A percentile compares a stretch with the other conserved stretches of the same genome.
These are phyloP conservation scores for Polydrusus pterygomalis DNA, from an alignment of 2,888 invertebrate species.

Conservation along the genomic window DNA sequence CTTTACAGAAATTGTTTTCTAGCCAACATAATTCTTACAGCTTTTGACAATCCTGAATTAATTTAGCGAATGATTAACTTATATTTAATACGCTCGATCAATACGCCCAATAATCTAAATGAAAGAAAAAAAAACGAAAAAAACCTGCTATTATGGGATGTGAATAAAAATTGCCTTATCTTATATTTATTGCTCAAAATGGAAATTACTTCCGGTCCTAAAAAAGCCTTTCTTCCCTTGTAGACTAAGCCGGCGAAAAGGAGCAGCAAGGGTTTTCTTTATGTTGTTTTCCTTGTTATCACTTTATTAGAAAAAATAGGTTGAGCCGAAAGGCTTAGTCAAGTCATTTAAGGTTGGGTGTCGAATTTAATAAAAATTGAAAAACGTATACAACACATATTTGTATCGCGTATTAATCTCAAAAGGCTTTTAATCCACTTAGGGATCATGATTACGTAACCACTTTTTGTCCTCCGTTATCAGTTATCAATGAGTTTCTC, in stretches of 20 bases:
- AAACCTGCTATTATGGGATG: background rate
- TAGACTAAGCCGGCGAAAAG: background rate
- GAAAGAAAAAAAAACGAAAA: background rate
- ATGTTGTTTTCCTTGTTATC: slow-evolving; percentile 11
- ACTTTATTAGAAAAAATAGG: slow-evolving; percentile 7
- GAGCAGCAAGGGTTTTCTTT: background rate
- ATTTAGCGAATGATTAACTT: too few relatives aligned
- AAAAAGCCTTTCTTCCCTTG: slow-evolving; percentile 1
- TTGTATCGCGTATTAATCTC: too few relatives aligned
- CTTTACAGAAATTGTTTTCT: too few relatives aligned
- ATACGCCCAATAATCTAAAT: background rate
- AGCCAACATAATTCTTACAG: too few relatives aligned
- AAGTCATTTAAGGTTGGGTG: background rate
- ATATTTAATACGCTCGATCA: too few relatives aligned
- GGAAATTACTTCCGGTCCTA: slow-evolving; percentile 12
- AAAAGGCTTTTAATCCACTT: too few relatives aligned
- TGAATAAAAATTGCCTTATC: slow-evolving; percentile 14
- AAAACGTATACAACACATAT: too few relatives aligned
- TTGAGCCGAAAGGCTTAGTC: background rate
- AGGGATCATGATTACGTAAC: too few relatives aligned
- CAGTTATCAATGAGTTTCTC: too few relatives aligned
- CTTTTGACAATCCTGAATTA: too few relatives aligned
- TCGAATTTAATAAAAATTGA: too few relatives aligned
- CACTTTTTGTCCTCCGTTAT: too few relatives aligned
- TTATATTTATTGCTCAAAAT: slow-evolving; percentile 10